Evolutionary conservation across 1,140 invertebrate genomes (phyloP), one percentile per base, ranked within the genome.

Genomic region (Drosophila sucinea): DNA sequence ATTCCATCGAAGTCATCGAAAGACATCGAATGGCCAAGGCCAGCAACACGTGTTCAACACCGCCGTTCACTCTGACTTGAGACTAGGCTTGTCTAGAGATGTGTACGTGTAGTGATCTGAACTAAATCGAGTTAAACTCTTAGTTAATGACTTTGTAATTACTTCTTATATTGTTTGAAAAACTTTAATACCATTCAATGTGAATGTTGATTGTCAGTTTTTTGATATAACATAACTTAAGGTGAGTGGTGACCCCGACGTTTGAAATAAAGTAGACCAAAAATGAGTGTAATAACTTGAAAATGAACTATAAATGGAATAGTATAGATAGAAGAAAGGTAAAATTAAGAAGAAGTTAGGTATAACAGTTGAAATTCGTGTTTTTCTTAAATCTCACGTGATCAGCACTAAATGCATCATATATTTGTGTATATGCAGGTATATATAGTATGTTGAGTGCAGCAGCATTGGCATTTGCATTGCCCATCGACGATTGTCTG

Each of bases 401-500:
- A 10, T 10, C 72, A 75, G 33, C 73, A 35, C 58, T 63, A 44
- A 4, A n/a, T 51, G 23, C 23, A 0, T 25, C 23, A 51, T 51
- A 41, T 73, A 33, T 58, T 4, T 72, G 54, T 67, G 32, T 62
- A 25, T 64, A 56, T 67, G 51, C 68, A 63, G 67, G 38, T 77
- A 56, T 71, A 32, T 73, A 51, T 51, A 25, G 6, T 23, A 51
- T 25, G 44, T 51, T 51, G 44, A 51, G 23, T 51, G 44, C 44
- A 51, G 44, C 35, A 65, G 75, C 79, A 82, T 79, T 86, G 82
- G 83, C 82, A 86, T 87, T 87, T 87, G 84, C 83, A 87, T 87
- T 89, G 84, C 84, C 74, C 63, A 33, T 61, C 32, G 77, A 67
- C 70, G 69, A 67, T 69, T 66, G 54, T 41, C 54, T 67, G 60